Base-by-base conservation (phyloP, 2,797 vertebrate species). In the Mionectes olivaceus region DNA sequence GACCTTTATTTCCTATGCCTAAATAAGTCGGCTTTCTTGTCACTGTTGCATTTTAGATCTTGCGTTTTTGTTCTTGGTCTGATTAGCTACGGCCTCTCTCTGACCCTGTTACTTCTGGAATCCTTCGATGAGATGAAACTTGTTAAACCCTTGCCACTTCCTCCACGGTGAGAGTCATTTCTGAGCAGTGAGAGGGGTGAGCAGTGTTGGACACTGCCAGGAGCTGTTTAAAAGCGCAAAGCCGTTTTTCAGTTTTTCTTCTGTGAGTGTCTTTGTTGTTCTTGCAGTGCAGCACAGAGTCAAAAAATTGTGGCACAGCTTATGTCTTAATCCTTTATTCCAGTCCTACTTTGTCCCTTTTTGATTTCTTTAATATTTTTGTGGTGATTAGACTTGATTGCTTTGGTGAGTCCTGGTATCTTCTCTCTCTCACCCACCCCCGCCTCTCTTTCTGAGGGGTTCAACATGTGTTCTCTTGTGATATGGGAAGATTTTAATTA, bases 401-500 rank as follows among this genome's bases (percentile, higher is more conserved):
- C 89, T 93, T 94, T 91, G 73, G 93, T 94, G 87, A 64, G 83
- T 94, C 52, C 91, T 28, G 52, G 13, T 64, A 74, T 56, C 69
- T 68, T 28, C 57, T 61, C 32, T 61, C 39, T 41, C 22, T 37
- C 21, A 9, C 14, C 5, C 15, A 10, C 10, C 13, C n/a, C 13
- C 0, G 0, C 30, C 30, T n/a, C 14, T 32, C 49, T 90, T 87
- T 94, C 44, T 14, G 44, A 90, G 80, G 59, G 49, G 70, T 77
- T 74, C 91, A 93, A 82, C 94, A 84, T 84, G 94, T 96, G 92
- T 85, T 90, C 63, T 67, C 81, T 79, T 88, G 91, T 90, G 93
- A 97, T 97, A 96, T 3, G 77, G 57, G 27, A 84, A 76, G 80
- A 79, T 93, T 96, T 95, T 94, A 94, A 96, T 96, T 94, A 82